Conservation (phyloP, 2,113 vertebrate genomes). For the human (Homo sapiens) region DNA sequence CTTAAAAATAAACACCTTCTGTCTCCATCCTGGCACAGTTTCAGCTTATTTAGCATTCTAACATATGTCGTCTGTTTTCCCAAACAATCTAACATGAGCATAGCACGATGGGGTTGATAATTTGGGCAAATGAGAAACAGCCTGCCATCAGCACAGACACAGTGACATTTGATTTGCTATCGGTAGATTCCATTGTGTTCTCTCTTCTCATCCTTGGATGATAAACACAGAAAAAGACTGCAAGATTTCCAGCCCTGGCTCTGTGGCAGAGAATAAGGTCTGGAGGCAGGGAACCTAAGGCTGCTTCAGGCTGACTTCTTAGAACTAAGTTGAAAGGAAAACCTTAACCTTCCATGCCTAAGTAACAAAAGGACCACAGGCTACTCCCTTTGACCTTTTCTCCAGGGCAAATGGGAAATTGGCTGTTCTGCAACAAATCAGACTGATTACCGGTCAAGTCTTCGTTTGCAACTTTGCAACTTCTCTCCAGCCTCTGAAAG, state of each 20-base stretch:
- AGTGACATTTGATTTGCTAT: slow-evolving; percentile 69
- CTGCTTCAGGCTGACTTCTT: no score
- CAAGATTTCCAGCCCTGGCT: background rate
- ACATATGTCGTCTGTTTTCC: slow-evolving; percentile 63
- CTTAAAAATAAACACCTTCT: slow-evolving; percentile 76
- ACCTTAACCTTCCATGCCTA: no score
- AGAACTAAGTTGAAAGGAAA: no score
- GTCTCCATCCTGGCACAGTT: slow-evolving; percentile 67
- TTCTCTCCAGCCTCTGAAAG: no score
- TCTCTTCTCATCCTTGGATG: slow-evolving; percentile 21
- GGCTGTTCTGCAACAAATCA: no score
- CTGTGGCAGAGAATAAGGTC: no score
- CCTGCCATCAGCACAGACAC: slow-evolving; percentile 39
- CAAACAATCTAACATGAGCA: slow-evolving; percentile 45
- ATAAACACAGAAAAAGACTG: background rate
- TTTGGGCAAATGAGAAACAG: slow-evolving; percentile 70
- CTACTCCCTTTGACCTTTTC: no score
- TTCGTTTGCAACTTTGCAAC: no score
- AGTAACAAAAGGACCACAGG: no score
- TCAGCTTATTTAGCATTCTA: slow-evolving; percentile 65
- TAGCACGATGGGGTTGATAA: slow-evolving; percentile 50
- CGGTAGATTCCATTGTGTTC: slow-evolving; percentile 38
- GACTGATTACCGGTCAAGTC: no score
- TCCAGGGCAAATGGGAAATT: no score
- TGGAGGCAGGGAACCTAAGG: no score